phyloP scores from a whole-genome alignment of 2,888 invertebrate species.

The Noctua janthe region DNA sequence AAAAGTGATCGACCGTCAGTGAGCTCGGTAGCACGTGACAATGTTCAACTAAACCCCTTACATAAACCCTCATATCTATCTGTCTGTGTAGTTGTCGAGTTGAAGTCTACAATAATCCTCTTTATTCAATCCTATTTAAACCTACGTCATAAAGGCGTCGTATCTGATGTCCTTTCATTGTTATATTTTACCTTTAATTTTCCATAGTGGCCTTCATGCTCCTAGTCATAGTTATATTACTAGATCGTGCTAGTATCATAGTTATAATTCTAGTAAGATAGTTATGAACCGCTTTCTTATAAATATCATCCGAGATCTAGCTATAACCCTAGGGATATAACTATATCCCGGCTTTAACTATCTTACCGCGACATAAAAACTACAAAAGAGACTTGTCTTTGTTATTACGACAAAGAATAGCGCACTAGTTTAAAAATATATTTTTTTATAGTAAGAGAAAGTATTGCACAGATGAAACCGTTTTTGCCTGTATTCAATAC shows the following conservation, averaged over 20 bases:
- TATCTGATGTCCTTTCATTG: not conserved
- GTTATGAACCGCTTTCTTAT: not conserved
- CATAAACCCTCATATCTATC: slow-evolving; percentile 33
- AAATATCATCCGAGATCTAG: not conserved
- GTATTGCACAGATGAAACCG: slow-evolving; percentile 5
- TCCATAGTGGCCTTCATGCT: not conserved
- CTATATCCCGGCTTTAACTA: not conserved
- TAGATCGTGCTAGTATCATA: not conserved
- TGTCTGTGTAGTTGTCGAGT: not conserved
- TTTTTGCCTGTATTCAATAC: slow-evolving; percentile 9
- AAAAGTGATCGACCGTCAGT: too few species aligned
- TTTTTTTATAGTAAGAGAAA: slow-evolving; percentile 36
- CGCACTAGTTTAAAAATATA: not conserved
- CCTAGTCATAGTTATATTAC: not conserved
- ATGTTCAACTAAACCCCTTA: slow-evolving; percentile 25
- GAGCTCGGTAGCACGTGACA: not conserved
- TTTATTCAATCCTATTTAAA: slow-evolving; percentile 58
- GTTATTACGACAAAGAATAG: slow-evolving; percentile 17
- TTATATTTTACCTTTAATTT: not conserved
- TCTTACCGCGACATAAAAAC: not conserved
- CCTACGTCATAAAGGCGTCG: slow-evolving; percentile 21
- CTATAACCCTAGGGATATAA: not conserved
- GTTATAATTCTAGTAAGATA: not conserved
- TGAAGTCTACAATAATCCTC: slow-evolving; percentile 49
- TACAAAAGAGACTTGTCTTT: slow-evolving; percentile 19